A percentile compares a stretch with the other conserved stretches of the same genome.
These are phyloP conservation scores for Danaus melanippus DNA, from an alignment of 1,140 invertebrate genomes.

Conservation along the genomic window DNA sequence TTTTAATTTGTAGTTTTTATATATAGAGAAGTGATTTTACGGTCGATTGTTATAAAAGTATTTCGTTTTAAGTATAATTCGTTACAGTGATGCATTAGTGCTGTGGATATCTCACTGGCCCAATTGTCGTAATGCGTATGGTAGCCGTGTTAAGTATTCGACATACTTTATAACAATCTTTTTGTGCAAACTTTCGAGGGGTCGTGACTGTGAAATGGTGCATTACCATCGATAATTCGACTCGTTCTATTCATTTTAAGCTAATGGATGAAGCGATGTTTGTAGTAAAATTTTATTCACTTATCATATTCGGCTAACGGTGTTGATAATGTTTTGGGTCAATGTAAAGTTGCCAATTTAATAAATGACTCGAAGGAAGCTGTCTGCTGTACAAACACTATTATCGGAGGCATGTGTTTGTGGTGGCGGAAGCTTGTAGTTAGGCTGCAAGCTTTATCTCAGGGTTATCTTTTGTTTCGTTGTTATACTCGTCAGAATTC, in stretches of 20 bases:
- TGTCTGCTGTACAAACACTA: slow-evolving; percentile 20
- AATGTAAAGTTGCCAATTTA: slow-evolving; percentile 28
- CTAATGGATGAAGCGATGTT: slow-evolving; percentile 30
- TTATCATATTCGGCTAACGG: slow-evolving; percentile 24
- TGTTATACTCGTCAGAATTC: slow-evolving; percentile 17
- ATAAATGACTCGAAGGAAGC: slow-evolving; percentile 31
- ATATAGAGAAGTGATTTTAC: too few relatives aligned
- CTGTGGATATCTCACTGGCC: slow-evolving; percentile 31
- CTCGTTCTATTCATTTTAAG: slow-evolving; percentile 34
- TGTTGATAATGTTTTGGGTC: slow-evolving; percentile 29
- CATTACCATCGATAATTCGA: slow-evolving; percentile 46
- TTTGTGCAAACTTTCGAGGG: slow-evolving; percentile 53
- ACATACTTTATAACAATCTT: slow-evolving; percentile 42
- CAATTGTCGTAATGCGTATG: slow-evolving; percentile 54
- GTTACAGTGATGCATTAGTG: slow-evolving; percentile 1
- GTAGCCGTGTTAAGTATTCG: slow-evolving; percentile 56
- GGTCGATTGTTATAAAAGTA: too few relatives aligned
- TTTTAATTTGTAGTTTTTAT: too few relatives aligned
- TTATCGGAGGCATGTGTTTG: slow-evolving; percentile 33
- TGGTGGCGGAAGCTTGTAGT: slow-evolving; percentile 48
- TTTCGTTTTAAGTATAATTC: too few relatives aligned
- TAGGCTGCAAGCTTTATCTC: slow-evolving; percentile 47
- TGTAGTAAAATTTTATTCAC: slow-evolving; percentile 22
- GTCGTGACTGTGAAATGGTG: slow-evolving; percentile 64
- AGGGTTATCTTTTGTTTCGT: slow-evolving; percentile 50